Percentiles rank a stretch among this genome's conserved stretches.
phyloP scores from a whole-genome alignment of 2,888 invertebrate species.

The Cosmorhoe ocellata region DNA sequence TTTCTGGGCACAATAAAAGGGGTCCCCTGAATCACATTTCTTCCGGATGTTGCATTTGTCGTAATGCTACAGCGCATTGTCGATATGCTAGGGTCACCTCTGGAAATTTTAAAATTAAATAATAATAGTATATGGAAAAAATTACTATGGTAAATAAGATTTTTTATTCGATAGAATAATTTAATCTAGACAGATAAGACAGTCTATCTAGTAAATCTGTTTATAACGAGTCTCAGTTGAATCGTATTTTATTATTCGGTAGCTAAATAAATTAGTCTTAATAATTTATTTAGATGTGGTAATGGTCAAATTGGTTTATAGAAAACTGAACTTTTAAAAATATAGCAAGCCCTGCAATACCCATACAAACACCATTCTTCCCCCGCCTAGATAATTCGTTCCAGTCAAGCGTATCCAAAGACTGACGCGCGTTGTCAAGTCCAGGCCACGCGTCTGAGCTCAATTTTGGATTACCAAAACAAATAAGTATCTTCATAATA shows the following conservation, averaged over 20 bases:
- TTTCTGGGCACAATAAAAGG: slow-evolving; percentile 63
- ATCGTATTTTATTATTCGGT: too few species aligned
- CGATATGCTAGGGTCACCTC: slow-evolving; percentile 32
- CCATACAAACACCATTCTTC: slow-evolving; percentile 45
- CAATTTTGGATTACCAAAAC: slow-evolving; percentile 49
- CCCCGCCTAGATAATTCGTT: slow-evolving; percentile 73
- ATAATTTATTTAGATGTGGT: too few species aligned
- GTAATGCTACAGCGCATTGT: slow-evolving; percentile 41
- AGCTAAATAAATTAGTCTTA: too few species aligned
- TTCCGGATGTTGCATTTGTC: slow-evolving; percentile 75
- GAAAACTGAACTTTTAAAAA: not conserved
- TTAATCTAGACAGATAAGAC: too few species aligned
- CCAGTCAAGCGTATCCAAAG: slow-evolving; percentile 74
- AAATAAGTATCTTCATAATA: slow-evolving; percentile 17
- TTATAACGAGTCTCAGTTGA: too few species aligned
- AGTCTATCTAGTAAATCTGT: too few species aligned
- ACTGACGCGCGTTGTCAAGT: slow-evolving; percentile 62
- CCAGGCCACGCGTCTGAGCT: slow-evolving; percentile 65
- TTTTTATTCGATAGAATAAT: too few species aligned
- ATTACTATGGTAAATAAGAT: too few species aligned
- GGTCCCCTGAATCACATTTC: slow-evolving; percentile 56
- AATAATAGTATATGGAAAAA: too few species aligned
- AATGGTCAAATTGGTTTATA: not conserved
- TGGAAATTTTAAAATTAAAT: too few species aligned
- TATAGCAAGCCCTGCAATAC: slow-evolving; percentile 34